Evolutionary conservation across 2,113 vertebrate species (phyloP), one percentile per base, ranked within the genome.

Genomic region (Herpetotheres cachinnans): DNA sequence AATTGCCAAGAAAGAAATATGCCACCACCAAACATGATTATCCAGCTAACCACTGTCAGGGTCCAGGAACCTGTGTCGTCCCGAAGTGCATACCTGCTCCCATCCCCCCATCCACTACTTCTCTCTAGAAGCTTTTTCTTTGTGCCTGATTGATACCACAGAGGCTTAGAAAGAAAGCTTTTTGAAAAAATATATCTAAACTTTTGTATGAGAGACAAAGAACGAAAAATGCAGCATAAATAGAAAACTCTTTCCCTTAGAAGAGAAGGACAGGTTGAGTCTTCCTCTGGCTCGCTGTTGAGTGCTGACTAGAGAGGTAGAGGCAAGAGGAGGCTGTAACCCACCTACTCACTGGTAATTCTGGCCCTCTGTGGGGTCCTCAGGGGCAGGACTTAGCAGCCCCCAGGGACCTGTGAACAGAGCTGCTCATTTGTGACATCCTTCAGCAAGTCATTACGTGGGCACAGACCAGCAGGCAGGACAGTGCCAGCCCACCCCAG

Each of bases 41-140:
- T 18, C 42, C 24, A 77, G 38, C 27, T 42, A 90, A 34, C 3
- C 22, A 86, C 20, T 6, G 2, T 6, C 52, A 82, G 19, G 2
- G 38, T 27, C 40, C 78, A 85, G 29, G 40, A 62, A 65, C 38
- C 18, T 40, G 14, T 36, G 32, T 42, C 63, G 66, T 52, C 27
- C 11, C 1, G 0, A 61, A 74, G 27, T 3, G 9, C 11, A 32
- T 4, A 27, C 8, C 12, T 6, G 24, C 13, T 65, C 38, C 38
- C 59, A 55, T 10, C 34, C 15, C 65, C 52, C 63, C 1, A 2
- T 25, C 36, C 15, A 12, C 19, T 50, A 62, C 52, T 56, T 16
- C n/a, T 36, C 71, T 81, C 59, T n/a, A n/a, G 36, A 67, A 88
- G 54, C 6, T 38, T 86, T 65, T 79, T 46, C 8, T 61, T 83